Evolutionary conservation across 2,888 invertebrate species (phyloP).

Genomic region (Nasonovia ribisnigri): DNA sequence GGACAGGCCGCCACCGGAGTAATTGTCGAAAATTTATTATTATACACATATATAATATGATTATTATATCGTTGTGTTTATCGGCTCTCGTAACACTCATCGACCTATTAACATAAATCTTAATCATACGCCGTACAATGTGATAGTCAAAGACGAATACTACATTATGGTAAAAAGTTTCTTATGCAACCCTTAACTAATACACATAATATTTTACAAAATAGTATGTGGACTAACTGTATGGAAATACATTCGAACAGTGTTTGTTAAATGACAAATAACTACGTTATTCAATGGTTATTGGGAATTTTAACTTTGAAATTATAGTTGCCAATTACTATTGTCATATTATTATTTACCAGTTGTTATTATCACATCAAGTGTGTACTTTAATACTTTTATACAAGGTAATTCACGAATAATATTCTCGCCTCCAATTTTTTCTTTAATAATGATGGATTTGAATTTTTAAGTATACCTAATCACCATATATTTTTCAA

Average conservation of each 20-base stretch:
- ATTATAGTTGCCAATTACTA: background rate
- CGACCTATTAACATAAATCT: conserved; percentile 38
- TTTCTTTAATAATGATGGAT: background rate
- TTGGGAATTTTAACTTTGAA: background rate
- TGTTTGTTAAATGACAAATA: background rate
- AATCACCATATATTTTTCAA: background rate
- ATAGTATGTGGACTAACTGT: background rate
- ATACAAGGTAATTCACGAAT: background rate
- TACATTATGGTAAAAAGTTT: background rate
- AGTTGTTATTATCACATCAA: background rate
- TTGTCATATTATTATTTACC: background rate
- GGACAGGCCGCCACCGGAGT: background rate
- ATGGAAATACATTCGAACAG: background rate
- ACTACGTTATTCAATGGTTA: background rate
- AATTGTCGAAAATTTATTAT: conserved; percentile 48
- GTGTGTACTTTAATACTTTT: background rate
- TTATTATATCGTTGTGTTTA: background rate
- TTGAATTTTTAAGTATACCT: background rate
- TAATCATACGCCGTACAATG: background rate
- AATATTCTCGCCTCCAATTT: too few relatives aligned
- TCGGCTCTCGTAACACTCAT: background rate
- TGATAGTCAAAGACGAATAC: background rate
- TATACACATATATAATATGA: background rate
- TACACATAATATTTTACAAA: background rate
- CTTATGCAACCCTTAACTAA: background rate